Percentiles rank a stretch among this genome's conserved stretches.
Evolutionary conservation across 2,888 invertebrate species (phyloP).

Genomic region (Coleophora deauratella): DNA sequence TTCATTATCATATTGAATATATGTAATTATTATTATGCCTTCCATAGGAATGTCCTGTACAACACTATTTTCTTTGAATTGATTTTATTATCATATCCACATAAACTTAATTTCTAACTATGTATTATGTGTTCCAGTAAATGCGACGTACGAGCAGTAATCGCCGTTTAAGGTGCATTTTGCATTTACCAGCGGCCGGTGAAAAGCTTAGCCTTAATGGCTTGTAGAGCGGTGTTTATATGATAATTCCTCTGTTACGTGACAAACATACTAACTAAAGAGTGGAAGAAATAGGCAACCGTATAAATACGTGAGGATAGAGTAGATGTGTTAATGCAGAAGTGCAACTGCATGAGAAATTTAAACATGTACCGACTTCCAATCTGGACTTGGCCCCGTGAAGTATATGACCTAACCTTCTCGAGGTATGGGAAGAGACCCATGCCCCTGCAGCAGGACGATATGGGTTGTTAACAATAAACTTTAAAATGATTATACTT

Average conservation of each 20-base stretch:
- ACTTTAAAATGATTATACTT: too few relatives aligned
- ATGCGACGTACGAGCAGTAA: slow-evolving; percentile 39
- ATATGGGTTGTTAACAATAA: too few relatives aligned
- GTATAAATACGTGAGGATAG: neutral
- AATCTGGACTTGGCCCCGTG: too few relatives aligned
- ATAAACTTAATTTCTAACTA: too few relatives aligned
- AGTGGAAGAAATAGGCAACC: slow-evolving; percentile 5
- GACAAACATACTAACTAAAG: slow-evolving; percentile 19
- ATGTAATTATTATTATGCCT: too few relatives aligned
- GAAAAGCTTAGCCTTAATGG: slow-evolving; percentile 57
- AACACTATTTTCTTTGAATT: neutral
- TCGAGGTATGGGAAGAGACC: too few relatives aligned
- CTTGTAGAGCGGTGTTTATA: slow-evolving; percentile 49
- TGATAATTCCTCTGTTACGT: slow-evolving; percentile 47
- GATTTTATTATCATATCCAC: slow-evolving; percentile 15
- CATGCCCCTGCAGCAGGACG: too few relatives aligned
- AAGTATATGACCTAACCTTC: too few relatives aligned
- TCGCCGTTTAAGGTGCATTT: slow-evolving; percentile 53
- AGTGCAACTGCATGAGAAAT: neutral
- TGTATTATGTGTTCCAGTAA: too few relatives aligned
- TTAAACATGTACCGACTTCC: neutral
- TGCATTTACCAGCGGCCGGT: slow-evolving; percentile 60
- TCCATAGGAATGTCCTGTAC: too few relatives aligned
- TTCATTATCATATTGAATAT: too few relatives aligned
- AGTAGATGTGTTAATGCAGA: neutral